Evolutionary conservation across 2,113 vertebrate genomes (phyloP), one percentile per base, ranked within the genome.

Genomic region (Cynoglossus semilaevis): DNA sequence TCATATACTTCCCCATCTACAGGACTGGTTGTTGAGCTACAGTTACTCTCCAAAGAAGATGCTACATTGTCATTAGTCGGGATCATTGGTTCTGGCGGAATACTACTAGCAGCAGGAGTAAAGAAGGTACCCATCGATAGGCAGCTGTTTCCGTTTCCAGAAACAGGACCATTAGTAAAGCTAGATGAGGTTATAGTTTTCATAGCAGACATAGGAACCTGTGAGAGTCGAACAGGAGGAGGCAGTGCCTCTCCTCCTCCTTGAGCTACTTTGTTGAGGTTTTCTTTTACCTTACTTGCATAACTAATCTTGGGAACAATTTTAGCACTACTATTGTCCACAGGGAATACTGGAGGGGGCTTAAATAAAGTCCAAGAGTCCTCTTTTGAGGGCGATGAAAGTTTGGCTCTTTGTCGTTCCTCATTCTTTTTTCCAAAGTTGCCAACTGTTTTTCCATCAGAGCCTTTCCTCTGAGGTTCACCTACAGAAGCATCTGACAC

Each of bases 271-370:
- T 97, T 98, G 89, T 99, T 98, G 93, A 99, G 95, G 93, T 99
- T 99, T 85, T 98, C 96, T 91, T 99, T 99, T 88, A 99, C 97
- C 94, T 99, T 99, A 88, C 97, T 99, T 94, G 97, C 97, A 94
- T 99, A 99, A 96, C 96, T 99, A 90, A 99, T 98, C 93, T 98
- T 98, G 84, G 97, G 96, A 91, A 98, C 96, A 45, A 98, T 98
- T 93, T 98, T 98, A 88, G 97, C 97, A 80, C 97, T 99, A 92
- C 97, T 99, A 77, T 98, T 98, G 91, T 98, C 96, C 92, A 99
- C 97, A 83, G 97, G 97, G 90, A 99, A 98, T 84, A 96, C 96
- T 7, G 96, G 95, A 22, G 95, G 97, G 17, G 96, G 97, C 87
- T 97, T 98, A 88, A 98, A 98, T 59, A 99, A 91, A 80, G 95